phyloP scores from a whole-genome alignment of 2,797 vertebrate species.

The Poecilia gillii region DNA sequence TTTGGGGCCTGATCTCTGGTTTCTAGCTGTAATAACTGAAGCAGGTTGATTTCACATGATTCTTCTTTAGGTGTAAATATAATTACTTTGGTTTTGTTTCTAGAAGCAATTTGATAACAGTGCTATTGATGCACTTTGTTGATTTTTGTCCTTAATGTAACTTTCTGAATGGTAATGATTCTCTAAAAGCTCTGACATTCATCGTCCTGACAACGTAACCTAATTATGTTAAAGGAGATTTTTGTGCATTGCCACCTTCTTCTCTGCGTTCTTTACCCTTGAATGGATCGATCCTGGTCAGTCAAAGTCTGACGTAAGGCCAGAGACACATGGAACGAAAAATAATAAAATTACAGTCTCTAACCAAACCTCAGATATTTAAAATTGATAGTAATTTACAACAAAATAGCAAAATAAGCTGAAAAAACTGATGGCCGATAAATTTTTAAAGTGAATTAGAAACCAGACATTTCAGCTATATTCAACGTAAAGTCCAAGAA shows the following conservation, averaged over 20 bases:
- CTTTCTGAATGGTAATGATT: background rate
- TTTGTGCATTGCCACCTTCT: background rate
- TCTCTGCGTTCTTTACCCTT: background rate
- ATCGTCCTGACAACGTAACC: background rate
- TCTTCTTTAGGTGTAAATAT: background rate
- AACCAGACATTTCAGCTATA: too few relatives aligned
- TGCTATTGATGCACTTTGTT: background rate
- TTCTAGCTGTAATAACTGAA: too few relatives aligned
- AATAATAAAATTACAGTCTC: background rate
- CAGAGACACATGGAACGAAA: background rate
- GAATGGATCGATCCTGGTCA: background rate
- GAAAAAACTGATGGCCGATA: too few relatives aligned
- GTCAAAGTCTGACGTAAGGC: background rate
- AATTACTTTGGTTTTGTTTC: background rate
- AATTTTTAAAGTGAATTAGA: too few relatives aligned
- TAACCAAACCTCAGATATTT: background rate
- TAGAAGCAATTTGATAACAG: background rate
- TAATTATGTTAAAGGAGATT: conserved; percentile 1
- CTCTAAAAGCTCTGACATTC: background rate
- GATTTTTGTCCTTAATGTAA: background rate
- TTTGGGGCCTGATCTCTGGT: too few relatives aligned
- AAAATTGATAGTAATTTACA: too few relatives aligned
- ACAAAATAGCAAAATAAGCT: too few relatives aligned
- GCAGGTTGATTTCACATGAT: background rate
- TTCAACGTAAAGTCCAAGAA: too few relatives aligned